Conservation (phyloP, 1,140 invertebrate genomes). For the Scylla paramamosain region DNA sequence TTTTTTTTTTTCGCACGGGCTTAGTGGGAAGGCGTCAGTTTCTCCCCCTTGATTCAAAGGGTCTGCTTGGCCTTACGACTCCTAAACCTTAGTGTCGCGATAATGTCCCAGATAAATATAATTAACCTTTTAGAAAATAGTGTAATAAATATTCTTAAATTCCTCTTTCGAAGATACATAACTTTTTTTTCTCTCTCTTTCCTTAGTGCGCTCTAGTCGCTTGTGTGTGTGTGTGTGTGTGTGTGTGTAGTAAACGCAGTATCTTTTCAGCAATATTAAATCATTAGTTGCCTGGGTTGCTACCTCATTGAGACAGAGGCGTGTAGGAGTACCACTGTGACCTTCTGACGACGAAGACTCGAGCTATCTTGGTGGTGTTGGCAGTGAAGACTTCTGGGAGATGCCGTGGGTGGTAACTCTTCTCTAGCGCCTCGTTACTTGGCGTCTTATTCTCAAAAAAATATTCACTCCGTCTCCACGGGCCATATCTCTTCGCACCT, state of each 20-base stretch:
- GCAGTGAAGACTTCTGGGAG: background rate
- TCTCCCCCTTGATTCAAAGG: background rate
- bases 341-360: background rate
- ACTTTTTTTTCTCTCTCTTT: background rate
- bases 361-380: background rate
- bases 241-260: background rate
- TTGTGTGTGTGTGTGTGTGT: slow-evolving; percentile 11
- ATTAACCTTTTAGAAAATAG: background rate
- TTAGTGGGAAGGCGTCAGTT: background rate
- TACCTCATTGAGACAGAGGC: background rate
- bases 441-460: background rate
- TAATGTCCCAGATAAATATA: background rate
- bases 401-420: slow-evolving; percentile 8
- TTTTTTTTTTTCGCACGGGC: background rate
- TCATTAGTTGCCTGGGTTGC: background rate
- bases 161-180: background rate
- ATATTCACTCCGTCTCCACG: background rate
- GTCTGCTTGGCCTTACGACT: background rate
- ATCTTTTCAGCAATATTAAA: background rate
- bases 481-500: background rate
- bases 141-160: background rate
- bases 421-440: background rate
- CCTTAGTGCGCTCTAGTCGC: background rate
- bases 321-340: slow-evolving; percentile 9
- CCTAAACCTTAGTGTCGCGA: background rate